Base-by-base conservation (phyloP, 37 sponge, comb jelly and placozoan species). In the Halichondria panicea region DNA sequence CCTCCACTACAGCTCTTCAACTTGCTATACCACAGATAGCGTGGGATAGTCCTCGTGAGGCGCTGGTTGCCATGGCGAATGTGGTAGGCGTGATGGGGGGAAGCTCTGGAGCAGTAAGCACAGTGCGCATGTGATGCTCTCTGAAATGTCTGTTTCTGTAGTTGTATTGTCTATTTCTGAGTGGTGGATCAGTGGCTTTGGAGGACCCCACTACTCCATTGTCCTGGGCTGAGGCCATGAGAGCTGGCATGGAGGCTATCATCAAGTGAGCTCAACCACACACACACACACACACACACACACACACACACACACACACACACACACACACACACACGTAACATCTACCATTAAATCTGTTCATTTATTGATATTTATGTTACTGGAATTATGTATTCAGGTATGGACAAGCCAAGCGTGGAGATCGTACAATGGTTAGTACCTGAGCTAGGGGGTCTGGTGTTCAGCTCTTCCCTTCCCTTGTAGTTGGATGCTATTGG, bases 371-470 rank as follows among this genome's bases (percentile, higher is more conserved):
- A 6, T 70, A 12, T 5, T 1, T 44, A 24, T 25, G 12, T 19
- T 39, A 1, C 12, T 42, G 3, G 8, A 24, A 68, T 42, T 42
- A n/a, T 42, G n/a, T 42, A 39, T 43, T 15, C 41, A 93, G 90
- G 70, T 87, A 89, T 76, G 94, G 94, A 50, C 88, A 84, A 32
- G 90, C 94, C 46, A 60, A 70, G 33, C 28, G 53, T 21, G 94
- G 94, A 27, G 81, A 89, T 55, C 66, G 94, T 39, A 94, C 94
- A 66, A 84, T 94, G 85, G 86, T 93, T 60, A 75, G 69, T n/a
- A 33, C 7, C 36, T 24, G 42, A 1, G 7, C 43, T 63, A 59
- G 35, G 43, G 65, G 54, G 18, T 53, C 0, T 35, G 25, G 55
- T 52, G 48, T 53, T 8, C 22, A 55, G 40, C 33, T 2, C 35